Conservation (phyloP, 2,888 invertebrate genomes). For the Ophonus ardosiacus region DNA sequence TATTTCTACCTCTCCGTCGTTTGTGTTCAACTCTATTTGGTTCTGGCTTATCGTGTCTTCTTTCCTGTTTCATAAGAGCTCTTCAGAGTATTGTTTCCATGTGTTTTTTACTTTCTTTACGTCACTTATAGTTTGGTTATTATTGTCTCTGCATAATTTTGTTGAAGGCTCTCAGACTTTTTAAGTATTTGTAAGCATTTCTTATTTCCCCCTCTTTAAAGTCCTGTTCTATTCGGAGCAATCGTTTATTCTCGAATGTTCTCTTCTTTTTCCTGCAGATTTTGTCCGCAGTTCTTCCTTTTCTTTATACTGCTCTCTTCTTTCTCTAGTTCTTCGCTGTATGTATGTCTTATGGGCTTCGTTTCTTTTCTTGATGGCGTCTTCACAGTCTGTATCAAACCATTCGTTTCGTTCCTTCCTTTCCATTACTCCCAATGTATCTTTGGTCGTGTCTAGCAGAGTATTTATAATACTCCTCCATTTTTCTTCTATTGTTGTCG, state of each 20-base stretch:
- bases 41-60: not conserved
- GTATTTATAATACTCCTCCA: not conserved
- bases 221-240: conserved; percentile 3
- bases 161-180: not conserved
- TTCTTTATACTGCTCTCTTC: not conserved
- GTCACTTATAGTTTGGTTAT: not conserved
- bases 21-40: conserved; percentile 6
- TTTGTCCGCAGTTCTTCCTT: not conserved
- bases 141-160: not conserved
- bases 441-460: not conserved
- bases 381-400: not conserved
- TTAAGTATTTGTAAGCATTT: not conserved
- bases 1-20: not conserved
- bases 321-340: not conserved
- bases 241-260: not conserved
- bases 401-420: not conserved
- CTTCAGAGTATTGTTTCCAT: not conserved
- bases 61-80: not conserved
- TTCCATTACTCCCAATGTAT: conserved; percentile 4
- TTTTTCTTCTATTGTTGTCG: not conserved
- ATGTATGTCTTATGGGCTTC: not conserved
- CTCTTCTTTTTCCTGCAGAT: conserved; percentile 3
- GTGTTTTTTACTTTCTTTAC: conserved; percentile 1
- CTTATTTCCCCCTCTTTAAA: not conserved
- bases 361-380: not conserved